Evolutionary conservation across 2,888 invertebrate species (phyloP).

Genomic region (Polydrusus cervinus): DNA sequence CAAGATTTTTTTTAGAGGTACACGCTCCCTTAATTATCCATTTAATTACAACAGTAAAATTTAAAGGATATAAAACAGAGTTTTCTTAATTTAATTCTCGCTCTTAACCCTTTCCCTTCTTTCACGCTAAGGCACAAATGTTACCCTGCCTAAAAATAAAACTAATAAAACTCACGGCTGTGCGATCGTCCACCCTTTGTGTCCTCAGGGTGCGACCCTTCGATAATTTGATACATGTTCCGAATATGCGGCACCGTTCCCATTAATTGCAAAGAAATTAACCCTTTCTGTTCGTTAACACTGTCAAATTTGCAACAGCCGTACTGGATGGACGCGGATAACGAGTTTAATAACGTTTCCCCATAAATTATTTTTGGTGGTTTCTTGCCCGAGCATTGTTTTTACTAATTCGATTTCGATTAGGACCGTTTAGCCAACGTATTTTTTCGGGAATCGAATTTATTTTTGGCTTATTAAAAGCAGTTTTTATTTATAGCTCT

Average conservation of each 20-base stretch:
- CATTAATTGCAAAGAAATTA: slow-evolving; percentile 62
- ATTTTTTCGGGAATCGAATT: too few relatives aligned
- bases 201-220: slow-evolving; percentile 58
- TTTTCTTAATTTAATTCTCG: slow-evolving; percentile 26
- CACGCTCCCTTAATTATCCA: neutral
- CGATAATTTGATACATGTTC: slow-evolving; percentile 61
- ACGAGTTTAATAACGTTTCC: slow-evolving; percentile 57
- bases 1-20: too few relatives aligned
- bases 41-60: neutral
- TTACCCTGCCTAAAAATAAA: slow-evolving; percentile 26
- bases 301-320: slow-evolving; percentile 60
- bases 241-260: slow-evolving; percentile 57
- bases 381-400: slow-evolving; percentile 20
- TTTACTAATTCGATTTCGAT: slow-evolving; percentile 14
- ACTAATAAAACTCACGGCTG: slow-evolving; percentile 34
- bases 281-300: slow-evolving; percentile 61
- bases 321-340: slow-evolving; percentile 52
- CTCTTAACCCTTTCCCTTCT: slow-evolving; percentile 10
- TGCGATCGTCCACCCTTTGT: slow-evolving; percentile 18
- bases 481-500: neutral
- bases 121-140: slow-evolving; percentile 11
- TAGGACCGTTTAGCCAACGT: neutral
- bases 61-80: neutral
- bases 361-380: slow-evolving; percentile 28
- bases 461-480: slow-evolving; percentile 8